Conservation (phyloP, 1,140 invertebrate species). For the Megathymus violae region DNA sequence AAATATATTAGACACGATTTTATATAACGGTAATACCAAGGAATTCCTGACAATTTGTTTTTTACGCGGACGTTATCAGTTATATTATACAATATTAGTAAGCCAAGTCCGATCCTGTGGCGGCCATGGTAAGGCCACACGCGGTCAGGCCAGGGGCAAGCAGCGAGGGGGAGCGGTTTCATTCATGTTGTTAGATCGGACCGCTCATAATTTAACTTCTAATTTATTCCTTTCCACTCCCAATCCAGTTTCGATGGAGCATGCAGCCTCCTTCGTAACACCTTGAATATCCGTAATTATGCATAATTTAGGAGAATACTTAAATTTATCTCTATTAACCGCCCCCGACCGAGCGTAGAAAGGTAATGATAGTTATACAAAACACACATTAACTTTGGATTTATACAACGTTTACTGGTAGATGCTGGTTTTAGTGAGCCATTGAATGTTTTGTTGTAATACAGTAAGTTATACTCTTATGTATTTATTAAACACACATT, state of each 20-base stretch:
- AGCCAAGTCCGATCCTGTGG: constrained; percentile 59
- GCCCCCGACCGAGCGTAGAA: constrained; percentile 4
- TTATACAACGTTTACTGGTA: constrained; percentile 7
- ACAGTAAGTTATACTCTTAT: too few species aligned
- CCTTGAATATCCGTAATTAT: constrained; percentile 62
- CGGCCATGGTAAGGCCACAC: constrained; percentile 75
- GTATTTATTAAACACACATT: too few species aligned
- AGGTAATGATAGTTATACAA: constrained; percentile 21
- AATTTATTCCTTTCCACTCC: constrained; percentile 76
- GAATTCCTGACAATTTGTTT: too few species aligned
- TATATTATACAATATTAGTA: too few species aligned
- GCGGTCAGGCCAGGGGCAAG: constrained; percentile 56
- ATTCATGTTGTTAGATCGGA: constrained; percentile 82
- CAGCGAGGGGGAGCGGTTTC: constrained; percentile 61
- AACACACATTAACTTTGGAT: not conserved
- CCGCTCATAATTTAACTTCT: constrained; percentile 81
- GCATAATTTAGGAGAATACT: constrained; percentile 42
- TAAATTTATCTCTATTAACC: constrained; percentile 34
- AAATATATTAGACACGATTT: too few species aligned
- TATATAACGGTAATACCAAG: too few species aligned
- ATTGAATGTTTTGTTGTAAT: not conserved
- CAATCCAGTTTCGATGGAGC: constrained; percentile 63
- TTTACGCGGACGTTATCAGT: too few species aligned
- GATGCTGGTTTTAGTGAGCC: not conserved
- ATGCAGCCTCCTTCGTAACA: constrained; percentile 56